Conservation (phyloP, 2,113 vertebrate species). For the Triplophysa dalaica region DNA sequence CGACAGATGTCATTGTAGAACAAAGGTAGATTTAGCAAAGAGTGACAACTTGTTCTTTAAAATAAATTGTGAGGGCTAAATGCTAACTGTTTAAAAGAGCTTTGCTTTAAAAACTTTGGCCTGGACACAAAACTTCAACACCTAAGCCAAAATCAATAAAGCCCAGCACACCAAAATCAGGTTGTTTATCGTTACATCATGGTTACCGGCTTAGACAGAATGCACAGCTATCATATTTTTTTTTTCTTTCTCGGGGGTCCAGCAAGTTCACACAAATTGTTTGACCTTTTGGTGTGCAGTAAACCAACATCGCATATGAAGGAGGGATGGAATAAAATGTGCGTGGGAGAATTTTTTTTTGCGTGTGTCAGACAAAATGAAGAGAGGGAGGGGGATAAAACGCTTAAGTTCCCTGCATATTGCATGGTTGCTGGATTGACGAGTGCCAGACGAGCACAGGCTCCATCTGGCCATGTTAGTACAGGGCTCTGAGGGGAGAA, state of each 20-base stretch:
- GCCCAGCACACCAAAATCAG: neutral
- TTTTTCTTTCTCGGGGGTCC: neutral
- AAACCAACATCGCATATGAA: slow-evolving; percentile 11
- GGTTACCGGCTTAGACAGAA: neutral
- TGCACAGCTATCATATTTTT: neutral
- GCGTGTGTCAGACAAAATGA: neutral
- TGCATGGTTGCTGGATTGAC: slow-evolving; percentile 20
- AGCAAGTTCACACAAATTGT: neutral
- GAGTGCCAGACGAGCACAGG: slow-evolving; percentile 17
- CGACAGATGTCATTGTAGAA: no score
- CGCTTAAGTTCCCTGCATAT: slow-evolving; percentile 18
- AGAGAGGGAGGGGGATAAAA: slow-evolving; percentile 19
- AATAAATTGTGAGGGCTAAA: neutral
- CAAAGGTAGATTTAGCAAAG: neutral
- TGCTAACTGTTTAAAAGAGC: neutral
- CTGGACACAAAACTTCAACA: neutral
- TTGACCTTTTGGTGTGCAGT: neutral
- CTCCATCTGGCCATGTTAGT: slow-evolving; percentile 49
- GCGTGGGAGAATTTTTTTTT: neutral
- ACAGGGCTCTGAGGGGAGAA: slow-evolving; percentile 29
- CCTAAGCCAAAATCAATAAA: neutral
- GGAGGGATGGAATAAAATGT: neutral
- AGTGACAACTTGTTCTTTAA: neutral
- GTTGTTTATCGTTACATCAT: neutral
- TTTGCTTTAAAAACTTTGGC: neutral